Percentiles rank a stretch among this genome's conserved stretches.
phyloP scores from a whole-genome alignment of 2,113 vertebrate species.

The Jaculus jaculus region DNA sequence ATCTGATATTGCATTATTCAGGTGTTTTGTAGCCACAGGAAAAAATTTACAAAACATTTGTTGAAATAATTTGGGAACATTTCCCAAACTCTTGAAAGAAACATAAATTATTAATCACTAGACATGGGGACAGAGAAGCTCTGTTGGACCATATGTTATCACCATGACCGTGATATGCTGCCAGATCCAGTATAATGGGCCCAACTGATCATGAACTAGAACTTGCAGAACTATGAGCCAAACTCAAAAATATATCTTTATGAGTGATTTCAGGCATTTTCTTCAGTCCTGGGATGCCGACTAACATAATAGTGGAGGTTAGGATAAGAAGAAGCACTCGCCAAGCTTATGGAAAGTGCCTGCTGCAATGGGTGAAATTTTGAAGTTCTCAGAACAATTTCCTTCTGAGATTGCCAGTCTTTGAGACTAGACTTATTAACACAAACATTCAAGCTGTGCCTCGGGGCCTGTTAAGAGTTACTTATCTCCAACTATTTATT shows the following conservation, averaged over 20 bases:
- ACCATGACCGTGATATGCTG: not conserved
- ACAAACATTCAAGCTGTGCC: constrained; percentile 46
- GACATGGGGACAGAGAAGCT: not conserved
- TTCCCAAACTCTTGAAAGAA: not conserved
- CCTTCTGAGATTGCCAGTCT: constrained; percentile 31
- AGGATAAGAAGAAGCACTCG: not conserved
- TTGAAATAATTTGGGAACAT: not conserved
- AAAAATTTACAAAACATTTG: not conserved
- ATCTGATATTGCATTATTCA: not conserved
- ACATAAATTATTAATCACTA: not conserved
- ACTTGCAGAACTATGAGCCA: not conserved
- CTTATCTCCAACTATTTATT: constrained; percentile 54
- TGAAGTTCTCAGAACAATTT: constrained; percentile 48
- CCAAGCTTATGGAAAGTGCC: not conserved
- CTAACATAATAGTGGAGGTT: not conserved
- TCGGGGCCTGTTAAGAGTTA: constrained; percentile 35
- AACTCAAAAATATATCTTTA: not conserved
- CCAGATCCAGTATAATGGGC: not conserved
- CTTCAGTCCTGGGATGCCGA: not conserved
- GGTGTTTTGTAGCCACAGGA: not conserved
- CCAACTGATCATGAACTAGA: not conserved
- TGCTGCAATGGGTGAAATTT: not conserved
- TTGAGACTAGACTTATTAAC: constrained; percentile 42
- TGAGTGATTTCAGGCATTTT: not conserved
- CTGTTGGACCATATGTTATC: not conserved